Percentiles rank a stretch among this genome's conserved stretches.
These are phyloP conservation scores for Cryptomyrus ogoouensis DNA, from an alignment of 2,113 vertebrate genomes.

Conservation along the genomic window DNA sequence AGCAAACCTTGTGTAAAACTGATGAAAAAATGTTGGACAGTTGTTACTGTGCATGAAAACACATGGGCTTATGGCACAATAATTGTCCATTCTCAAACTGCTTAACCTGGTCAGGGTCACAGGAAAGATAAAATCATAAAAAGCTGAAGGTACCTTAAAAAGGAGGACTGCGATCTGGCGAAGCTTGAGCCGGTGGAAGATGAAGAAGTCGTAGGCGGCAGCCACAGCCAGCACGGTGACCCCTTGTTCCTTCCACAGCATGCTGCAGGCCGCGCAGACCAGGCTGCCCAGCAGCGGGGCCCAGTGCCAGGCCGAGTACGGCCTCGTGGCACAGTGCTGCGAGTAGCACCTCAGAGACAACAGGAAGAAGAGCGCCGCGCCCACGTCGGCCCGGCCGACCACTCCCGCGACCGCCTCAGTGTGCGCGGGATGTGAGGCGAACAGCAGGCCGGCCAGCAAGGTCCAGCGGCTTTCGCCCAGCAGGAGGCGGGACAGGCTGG, in stretches of 20 bases:
- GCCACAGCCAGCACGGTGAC: conserved; percentile 87
- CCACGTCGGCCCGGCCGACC: conserved; percentile 87
- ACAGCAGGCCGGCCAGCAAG: conserved; percentile 83
- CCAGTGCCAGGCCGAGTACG: conserved; percentile 63
- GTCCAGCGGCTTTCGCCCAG: conserved; percentile 82
- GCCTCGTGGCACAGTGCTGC: conserved; percentile 75
- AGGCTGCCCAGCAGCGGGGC: conserved; percentile 78
- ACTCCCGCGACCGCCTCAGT: conserved; percentile 90
- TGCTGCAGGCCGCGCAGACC: conserved; percentile 72
- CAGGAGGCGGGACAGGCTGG: conserved; percentile 76
- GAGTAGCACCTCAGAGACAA: conserved; percentile 80
- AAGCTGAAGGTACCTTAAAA: conserved; percentile 72
- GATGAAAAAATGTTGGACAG: background rate
- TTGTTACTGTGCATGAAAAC: background rate
- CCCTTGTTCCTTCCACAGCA: conserved; percentile 97
- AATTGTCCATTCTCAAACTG: background rate
- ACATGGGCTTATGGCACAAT: background rate
- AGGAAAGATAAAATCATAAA: background rate
- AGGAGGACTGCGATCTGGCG: conserved; percentile 70
- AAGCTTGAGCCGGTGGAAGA: conserved; percentile 80
- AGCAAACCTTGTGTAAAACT: background rate
- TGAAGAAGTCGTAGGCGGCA: conserved; percentile 80
- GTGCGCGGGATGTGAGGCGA: conserved; percentile 88
- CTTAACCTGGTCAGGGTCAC: background rate
- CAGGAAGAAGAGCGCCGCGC: conserved; percentile 84